Percentiles rank a stretch among this genome's conserved stretches.
Evolutionary conservation across 2,113 vertebrate species (phyloP).

Genomic region (Melanerpes aurifrons): DNA sequence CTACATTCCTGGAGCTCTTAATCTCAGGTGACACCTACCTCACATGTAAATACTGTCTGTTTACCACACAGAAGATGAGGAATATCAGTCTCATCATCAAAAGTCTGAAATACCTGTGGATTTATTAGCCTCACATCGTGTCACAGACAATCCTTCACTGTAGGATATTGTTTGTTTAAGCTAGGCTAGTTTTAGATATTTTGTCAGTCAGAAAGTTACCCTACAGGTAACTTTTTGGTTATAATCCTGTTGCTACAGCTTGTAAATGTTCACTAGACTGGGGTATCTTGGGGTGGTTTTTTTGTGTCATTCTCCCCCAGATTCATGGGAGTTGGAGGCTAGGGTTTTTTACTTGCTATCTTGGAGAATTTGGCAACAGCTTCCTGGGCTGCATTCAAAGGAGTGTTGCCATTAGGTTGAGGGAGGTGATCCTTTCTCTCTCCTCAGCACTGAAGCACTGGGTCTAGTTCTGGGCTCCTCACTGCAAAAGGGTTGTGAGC

Average conservation of each 20-base stretch:
- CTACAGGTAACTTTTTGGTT: neutral
- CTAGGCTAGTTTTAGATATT: neutral
- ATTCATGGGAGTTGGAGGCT: neutral
- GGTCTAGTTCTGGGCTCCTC: neutral
- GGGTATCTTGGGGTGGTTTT: no score
- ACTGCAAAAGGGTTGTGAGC: neutral
- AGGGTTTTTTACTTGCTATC: neutral
- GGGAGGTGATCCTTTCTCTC: neutral
- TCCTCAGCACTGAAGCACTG: neutral
- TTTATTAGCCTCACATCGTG: neutral
- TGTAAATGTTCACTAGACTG: neutral
- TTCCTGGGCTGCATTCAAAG: neutral
- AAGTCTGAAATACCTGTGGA: neutral
- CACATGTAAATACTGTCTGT: neutral
- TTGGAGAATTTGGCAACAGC: neutral
- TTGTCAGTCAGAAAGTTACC: neutral
- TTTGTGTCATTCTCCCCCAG: neutral
- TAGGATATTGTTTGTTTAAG: neutral
- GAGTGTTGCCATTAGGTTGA: neutral
- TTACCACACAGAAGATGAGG: neutral
- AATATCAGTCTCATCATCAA: neutral
- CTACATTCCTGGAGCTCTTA: conserved; percentile 8
- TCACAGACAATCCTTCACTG: neutral
- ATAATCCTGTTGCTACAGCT: neutral
- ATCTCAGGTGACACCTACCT: neutral